phyloP scores from a whole-genome alignment of 2,797 vertebrate genomes.

The Meda fulgida region DNA sequence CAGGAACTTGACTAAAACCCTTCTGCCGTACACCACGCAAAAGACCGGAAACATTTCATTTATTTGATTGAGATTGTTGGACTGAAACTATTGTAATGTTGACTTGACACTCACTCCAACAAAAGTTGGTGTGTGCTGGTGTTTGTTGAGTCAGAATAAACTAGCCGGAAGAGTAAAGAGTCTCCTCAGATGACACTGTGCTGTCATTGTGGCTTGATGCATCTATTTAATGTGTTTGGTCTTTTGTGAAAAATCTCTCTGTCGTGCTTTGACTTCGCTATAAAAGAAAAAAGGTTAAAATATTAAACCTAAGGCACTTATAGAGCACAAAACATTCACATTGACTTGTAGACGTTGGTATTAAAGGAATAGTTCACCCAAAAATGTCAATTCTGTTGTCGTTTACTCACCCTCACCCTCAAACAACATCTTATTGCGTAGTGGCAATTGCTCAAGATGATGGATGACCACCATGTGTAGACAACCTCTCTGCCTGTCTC shows the following conservation, averaged over 20 bases:
- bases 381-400: not conserved
- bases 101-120: not conserved
- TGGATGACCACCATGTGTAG: not conserved
- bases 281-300: slow-evolving; percentile 3
- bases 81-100: not conserved
- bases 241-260: slow-evolving; percentile 36
- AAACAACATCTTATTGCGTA: not conserved
- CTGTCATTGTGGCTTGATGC: slow-evolving; percentile 18
- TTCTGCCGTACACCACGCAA: not conserved
- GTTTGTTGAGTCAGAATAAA: slow-evolving; percentile 9
- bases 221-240: slow-evolving; percentile 34
- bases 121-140: not conserved
- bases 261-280: not conserved
- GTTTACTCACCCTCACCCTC: not conserved
- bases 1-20: not conserved
- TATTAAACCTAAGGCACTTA: slow-evolving; percentile 9
- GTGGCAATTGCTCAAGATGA: slow-evolving; percentile 17
- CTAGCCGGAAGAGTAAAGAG: not conserved
- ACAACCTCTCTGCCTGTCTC: slow-evolving; percentile 19
- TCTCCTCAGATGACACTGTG: slow-evolving; percentile 40
- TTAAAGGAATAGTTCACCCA: not conserved
- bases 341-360: slow-evolving; percentile 2
- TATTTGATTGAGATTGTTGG: not conserved
- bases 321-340: slow-evolving; percentile 10
- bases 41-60: not conserved